A percentile compares a stretch with the other conserved stretches of the same genome.
phyloP scores from a whole-genome alignment of 2,797 vertebrate species.

The Hypotaenidia okinawae region DNA sequence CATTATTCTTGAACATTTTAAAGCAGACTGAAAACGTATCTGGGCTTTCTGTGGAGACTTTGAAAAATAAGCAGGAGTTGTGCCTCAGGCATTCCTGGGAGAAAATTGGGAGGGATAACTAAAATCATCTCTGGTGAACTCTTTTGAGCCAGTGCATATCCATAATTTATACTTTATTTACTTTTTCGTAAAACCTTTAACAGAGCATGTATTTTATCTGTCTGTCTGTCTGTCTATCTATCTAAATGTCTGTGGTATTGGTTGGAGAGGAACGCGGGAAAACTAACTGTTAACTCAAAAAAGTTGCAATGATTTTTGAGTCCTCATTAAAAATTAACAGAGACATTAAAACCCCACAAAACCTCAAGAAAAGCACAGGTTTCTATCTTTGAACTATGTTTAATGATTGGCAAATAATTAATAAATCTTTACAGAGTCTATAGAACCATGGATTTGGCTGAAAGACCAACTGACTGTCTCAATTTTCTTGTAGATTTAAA shows the following conservation, averaged over 20 bases:
- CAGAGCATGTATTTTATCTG: background rate
- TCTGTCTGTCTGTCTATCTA: background rate
- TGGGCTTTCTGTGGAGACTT: background rate
- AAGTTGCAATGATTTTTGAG: background rate
- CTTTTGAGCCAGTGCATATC: background rate
- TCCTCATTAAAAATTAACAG: background rate
- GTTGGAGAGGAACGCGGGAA: background rate
- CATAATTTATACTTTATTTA: constrained; percentile 46
- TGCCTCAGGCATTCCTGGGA: constrained; percentile 47
- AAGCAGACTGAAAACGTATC: background rate
- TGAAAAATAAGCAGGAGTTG: constrained; percentile 16
- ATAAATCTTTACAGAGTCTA: background rate
- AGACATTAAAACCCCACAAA: background rate
- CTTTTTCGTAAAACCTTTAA: background rate
- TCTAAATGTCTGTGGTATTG: background rate
- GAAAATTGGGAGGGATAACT: background rate
- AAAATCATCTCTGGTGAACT: background rate
- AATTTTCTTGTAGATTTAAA: constrained; percentile 38
- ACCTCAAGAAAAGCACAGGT: background rate
- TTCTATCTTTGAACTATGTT: background rate
- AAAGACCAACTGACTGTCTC: constrained; percentile 2
- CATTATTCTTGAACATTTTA: background rate
- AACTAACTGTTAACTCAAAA: background rate
- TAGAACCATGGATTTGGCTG: background rate
- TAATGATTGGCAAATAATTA: background rate